phyloP scores from a whole-genome alignment of 2,113 vertebrate genomes.

The Syrmaticus mikado region DNA sequence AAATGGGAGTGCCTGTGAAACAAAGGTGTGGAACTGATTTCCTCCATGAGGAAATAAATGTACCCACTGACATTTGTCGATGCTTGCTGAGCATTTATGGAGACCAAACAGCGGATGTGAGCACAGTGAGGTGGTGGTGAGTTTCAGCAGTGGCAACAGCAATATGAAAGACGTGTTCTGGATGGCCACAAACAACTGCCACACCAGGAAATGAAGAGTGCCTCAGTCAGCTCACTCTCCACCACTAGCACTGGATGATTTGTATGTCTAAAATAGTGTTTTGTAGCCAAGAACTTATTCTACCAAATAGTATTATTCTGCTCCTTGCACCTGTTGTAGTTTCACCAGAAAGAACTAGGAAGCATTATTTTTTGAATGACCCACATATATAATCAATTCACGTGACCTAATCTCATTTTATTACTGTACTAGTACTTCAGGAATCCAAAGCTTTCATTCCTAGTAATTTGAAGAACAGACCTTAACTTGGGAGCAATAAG shows the following conservation, averaged over 20 bases:
- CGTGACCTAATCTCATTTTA: neutral
- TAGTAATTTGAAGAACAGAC: neutral
- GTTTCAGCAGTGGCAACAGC: no score
- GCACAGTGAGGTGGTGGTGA: no score
- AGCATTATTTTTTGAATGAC: neutral
- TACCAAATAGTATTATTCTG: no score
- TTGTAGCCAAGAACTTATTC: no score
- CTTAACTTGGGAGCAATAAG: neutral
- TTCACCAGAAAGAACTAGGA: no score
- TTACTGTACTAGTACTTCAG: neutral
- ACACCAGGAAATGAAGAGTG: no score
- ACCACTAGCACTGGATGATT: no score
- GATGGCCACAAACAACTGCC: no score
- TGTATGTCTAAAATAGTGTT: no score
- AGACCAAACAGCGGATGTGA: no score
- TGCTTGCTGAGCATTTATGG: neutral
- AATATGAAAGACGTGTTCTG: no score
- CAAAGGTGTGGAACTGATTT: neutral
- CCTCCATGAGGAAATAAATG: neutral
- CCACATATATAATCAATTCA: neutral
- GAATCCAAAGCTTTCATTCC: neutral
- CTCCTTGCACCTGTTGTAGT: no score
- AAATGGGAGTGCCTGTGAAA: neutral
- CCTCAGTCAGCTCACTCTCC: neutral
- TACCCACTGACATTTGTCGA: neutral